These are phyloP conservation scores for Mus caroli DNA, from an alignment of 2,797 vertebrate species.

Conservation along the genomic window DNA sequence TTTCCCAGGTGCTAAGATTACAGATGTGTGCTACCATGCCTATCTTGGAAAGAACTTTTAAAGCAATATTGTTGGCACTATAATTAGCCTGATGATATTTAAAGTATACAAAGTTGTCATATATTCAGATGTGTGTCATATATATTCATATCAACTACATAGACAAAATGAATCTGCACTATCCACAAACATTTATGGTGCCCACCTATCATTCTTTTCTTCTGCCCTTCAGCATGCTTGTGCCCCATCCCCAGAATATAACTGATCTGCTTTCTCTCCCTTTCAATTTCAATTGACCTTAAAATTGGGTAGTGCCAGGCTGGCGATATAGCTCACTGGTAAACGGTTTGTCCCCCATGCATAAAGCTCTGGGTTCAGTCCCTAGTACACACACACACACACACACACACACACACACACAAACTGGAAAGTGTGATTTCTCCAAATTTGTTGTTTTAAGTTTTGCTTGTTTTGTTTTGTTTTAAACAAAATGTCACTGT, in stretches of 20 bases:
- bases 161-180: constrained; percentile 17
- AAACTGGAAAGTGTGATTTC: background rate
- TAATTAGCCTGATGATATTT: constrained; percentile 50
- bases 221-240: constrained; percentile 3
- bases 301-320: background rate
- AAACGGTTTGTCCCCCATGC: background rate
- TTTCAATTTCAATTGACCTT: constrained; percentile 49
- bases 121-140: background rate
- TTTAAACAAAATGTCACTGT: background rate
- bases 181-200: constrained; percentile 13
- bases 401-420: background rate
- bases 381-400: background rate
- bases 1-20: constrained; percentile 21
- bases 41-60: background rate
- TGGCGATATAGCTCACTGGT: background rate
- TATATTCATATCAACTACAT: background rate
- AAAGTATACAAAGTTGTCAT: constrained; percentile 33
- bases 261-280: constrained; percentile 38
- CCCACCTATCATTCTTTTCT: background rate
- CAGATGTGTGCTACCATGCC: background rate
- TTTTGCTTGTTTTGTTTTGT: background rate
- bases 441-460: background rate
- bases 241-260: background rate
- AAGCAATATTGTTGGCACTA: constrained; percentile 35
- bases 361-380: background rate